These are phyloP conservation scores for Syrphus vitripennis DNA, from an alignment of 2,888 invertebrate species.

Conservation along the genomic window DNA sequence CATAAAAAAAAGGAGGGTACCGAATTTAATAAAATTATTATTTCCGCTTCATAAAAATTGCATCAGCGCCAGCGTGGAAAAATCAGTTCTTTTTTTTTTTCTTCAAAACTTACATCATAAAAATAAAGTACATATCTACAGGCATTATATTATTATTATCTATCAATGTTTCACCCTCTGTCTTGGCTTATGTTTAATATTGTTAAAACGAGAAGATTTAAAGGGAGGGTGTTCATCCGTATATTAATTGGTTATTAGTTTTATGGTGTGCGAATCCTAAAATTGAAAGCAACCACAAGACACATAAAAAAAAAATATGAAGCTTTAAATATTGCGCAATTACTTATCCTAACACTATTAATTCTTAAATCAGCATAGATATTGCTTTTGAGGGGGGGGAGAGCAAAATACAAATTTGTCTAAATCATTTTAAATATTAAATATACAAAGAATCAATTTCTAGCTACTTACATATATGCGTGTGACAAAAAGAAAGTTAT, in stretches of 20 bases:
- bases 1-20: neutral
- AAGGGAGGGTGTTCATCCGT: conserved; percentile 42
- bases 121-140: conserved; percentile 1
- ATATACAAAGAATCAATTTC: neutral
- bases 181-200: conserved; percentile 21
- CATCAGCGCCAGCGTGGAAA: neutral
- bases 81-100: neutral
- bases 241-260: conserved; percentile 46
- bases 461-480: neutral
- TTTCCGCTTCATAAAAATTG: conserved; percentile 1
- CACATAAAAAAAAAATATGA: neutral
- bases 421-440: neutral
- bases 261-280: conserved; percentile 28
- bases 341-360: neutral
- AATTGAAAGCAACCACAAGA: neutral
- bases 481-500: neutral
- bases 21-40: neutral
- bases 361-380: neutral
- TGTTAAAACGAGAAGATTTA: neutral
- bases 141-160: neutral
- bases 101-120: neutral
- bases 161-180: conserved; percentile 6
- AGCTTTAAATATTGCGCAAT: conserved; percentile 1
- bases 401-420: neutral
- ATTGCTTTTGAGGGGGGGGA: neutral